Base-by-base conservation (phyloP, 2,888 invertebrate genomes). In the Cephus spinipes region DNA sequence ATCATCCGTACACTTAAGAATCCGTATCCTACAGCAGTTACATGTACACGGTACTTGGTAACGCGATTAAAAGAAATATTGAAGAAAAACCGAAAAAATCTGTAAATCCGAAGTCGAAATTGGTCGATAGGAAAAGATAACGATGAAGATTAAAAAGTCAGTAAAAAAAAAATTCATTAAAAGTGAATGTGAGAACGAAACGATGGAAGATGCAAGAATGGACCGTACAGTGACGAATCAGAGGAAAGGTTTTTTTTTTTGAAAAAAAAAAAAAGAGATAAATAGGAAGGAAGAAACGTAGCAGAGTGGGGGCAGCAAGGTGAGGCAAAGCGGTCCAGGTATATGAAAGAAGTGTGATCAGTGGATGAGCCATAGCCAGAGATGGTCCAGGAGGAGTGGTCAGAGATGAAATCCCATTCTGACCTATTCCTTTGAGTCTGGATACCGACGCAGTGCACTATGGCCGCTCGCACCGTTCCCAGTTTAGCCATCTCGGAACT, bases 381-480 rank as follows among this genome's bases (percentile, higher is more conserved):
- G 89, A 86, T 88, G 86, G 81, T 85, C 82, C 82, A 87, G 88
- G 88, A 87, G 90, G 90, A 90, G 90, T 90, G 91, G 90, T 90
- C 90, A 90, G 86, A 84, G 84, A 83, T 83, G 83, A 87, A 87
- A 89, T 87, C 88, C 88, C 88, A 85, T 87, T 90, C 88, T 90
- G 90, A 89, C 90, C 90, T 90, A 90, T 90, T 90, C 90, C 88
- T 89, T 89, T 87, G 87, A 87, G 89, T 87, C 87, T 85, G 85
- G 87, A 83, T 82, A 87, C 82, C 76, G 76, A 81, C 84, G 83
- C 89, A 90, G 90, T 91, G 87, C 89, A 90, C 91, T 91, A 91
- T 90, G 89, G 90, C 90, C 87, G 88, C 89, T 90, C 87, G 85
- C 82, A 83, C 79, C 80, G 81, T 81, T 79, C 84, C 79, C 80